A percentile compares a stretch with the other conserved stretches of the same genome.
Evolutionary conservation across 1,140 invertebrate species (phyloP).

Genomic region (Periplaneta americana): DNA sequence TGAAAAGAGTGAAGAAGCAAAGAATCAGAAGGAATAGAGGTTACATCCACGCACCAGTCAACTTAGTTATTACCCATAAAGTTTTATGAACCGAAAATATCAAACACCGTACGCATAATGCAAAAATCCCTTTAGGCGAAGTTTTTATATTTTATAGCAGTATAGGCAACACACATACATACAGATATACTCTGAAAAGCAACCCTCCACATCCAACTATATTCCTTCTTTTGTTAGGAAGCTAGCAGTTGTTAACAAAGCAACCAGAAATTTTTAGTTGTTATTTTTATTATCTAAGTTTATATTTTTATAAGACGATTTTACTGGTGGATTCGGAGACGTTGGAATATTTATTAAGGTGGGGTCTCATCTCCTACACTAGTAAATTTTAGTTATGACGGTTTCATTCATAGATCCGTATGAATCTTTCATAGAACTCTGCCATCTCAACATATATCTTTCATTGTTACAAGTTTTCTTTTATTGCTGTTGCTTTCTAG

Average conservation of each 20-base stretch:
- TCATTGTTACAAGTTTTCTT: not conserved
- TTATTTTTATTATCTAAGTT: not conserved
- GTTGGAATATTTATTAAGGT: too few relatives aligned
- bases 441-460: not conserved
- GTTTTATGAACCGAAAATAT: not conserved
- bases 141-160: not conserved
- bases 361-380: not conserved
- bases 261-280: not conserved
- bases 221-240: not conserved
- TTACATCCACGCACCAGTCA: not conserved
- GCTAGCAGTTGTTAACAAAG: not conserved
- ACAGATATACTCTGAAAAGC: too few relatives aligned
- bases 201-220: not conserved
- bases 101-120: not conserved
- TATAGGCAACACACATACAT: not conserved
- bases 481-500: not conserved
- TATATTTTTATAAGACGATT: not conserved
- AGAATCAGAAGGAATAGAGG: not conserved
- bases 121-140: not conserved
- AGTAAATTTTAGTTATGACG: not conserved
- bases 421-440: not conserved
- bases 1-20: not conserved
- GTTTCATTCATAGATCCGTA: not conserved
- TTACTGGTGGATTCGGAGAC: not conserved
- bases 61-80: not conserved